Percentiles rank a stretch among this genome's conserved stretches.
Evolutionary conservation across 2,797 vertebrate species (phyloP).

Genomic region (Mycteria americana): DNA sequence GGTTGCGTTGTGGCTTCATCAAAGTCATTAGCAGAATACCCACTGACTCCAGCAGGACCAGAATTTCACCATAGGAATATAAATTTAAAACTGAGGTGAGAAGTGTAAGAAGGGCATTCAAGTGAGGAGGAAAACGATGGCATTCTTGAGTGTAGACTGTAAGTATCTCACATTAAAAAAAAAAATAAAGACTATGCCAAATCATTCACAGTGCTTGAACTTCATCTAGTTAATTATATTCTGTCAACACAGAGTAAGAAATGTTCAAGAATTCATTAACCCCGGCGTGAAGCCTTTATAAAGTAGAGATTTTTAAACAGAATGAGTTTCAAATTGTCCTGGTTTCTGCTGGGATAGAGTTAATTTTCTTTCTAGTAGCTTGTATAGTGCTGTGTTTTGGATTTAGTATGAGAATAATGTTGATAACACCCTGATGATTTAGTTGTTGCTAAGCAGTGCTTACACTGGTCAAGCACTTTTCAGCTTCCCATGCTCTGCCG

Average conservation of each 20-base stretch:
- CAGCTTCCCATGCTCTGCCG: too few relatives aligned
- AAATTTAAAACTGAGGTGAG: neutral
- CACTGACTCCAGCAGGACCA: neutral
- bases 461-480: too few relatives aligned
- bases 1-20: neutral
- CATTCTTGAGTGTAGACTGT: neutral
- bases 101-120: neutral
- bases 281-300: neutral
- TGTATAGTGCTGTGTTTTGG: too few relatives aligned
- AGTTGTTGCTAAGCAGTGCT: too few relatives aligned
- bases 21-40: neutral
- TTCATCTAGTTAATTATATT: neutral
- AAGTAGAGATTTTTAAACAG: neutral
- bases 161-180: neutral
- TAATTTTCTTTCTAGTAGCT: too few relatives aligned
- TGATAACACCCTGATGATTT: too few relatives aligned
- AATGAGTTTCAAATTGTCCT: neutral
- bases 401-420: too few relatives aligned
- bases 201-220: neutral
- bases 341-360: too few relatives aligned
- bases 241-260: neutral
- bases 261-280: neutral
- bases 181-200: neutral
- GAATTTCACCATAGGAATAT: neutral
- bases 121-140: neutral